Evolutionary conservation across 2,888 invertebrate species (phyloP), one percentile per base, ranked within the genome.

Genomic region (Oligia fasciuncula): DNA sequence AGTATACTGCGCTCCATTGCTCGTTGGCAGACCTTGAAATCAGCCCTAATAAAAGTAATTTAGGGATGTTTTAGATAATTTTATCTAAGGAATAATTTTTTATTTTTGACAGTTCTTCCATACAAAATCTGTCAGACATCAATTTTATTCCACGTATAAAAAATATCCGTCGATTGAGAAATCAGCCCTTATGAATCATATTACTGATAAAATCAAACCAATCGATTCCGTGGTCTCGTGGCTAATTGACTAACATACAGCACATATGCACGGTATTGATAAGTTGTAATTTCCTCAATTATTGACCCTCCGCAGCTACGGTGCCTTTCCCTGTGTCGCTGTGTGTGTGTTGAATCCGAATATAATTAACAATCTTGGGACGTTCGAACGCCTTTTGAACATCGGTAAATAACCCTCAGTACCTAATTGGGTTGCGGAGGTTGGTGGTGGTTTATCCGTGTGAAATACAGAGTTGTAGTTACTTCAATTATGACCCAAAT

Each of bases 241-340:
- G 5, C 23, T 40, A 51, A n/a, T 4, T 40, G 46, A 51, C 46
- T 14, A 62, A 43, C 63, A 54, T 29, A 4, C 1, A 63, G 0
- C 51, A 51, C 40, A 8, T 51, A 43, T 23, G 8, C 13, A 35
- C 23, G 29, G 17, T 63, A 54, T 76, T 43, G 62, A 49, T 46
- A 77, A 77, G 23, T 51, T 35, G n/a, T n/a, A 23, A 77, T 76
- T 77, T 77, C 65, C 76, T 54, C 54, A 23, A 46, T 46, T 35
- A 77, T 23, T 54, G 43, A 54, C 77, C 65, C 8, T 3, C 35
- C 29, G 29, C 1, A 29, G 29, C 29, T 29, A 29, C 29, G 4
- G 29, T 63, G 29, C 19, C 29, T 51, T 13, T n/a, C 9, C 2
- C 1, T 29, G 29, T 29, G 29, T 29, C 29, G 29, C 29, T 29